phyloP scores from a whole-genome alignment of 2,797 vertebrate species.

The Petrocephalus sullivani region DNA sequence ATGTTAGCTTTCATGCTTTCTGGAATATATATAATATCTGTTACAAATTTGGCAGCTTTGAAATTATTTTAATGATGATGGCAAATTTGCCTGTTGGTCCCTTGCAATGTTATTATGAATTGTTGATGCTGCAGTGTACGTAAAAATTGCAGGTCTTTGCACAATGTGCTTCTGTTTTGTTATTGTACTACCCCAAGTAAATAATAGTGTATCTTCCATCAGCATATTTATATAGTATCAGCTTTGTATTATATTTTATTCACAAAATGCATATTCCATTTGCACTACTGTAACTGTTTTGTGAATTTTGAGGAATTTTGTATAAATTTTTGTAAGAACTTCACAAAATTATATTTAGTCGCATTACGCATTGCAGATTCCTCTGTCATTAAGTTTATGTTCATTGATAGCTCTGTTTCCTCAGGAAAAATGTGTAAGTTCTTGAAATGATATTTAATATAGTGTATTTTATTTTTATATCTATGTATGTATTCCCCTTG shows the following conservation, averaged over 20 bases:
- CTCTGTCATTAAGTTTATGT: conserved; percentile 51
- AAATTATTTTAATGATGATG: conserved; percentile 33
- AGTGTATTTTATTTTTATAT: conserved; percentile 30
- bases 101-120: conserved; percentile 33
- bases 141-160: conserved; percentile 33
- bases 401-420: conserved; percentile 39
- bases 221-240: conserved; percentile 19
- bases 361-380: not conserved
- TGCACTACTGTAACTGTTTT: conserved; percentile 38
- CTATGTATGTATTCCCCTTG: not conserved
- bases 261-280: conserved; percentile 21
- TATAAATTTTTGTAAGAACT: conserved; percentile 19
- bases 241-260: conserved; percentile 11
- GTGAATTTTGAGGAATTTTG: conserved; percentile 19
- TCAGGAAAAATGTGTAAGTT: conserved; percentile 25
- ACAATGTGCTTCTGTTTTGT: conserved; percentile 33
- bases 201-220: conserved; percentile 15
- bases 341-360: conserved; percentile 7
- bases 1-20: conserved; percentile 37
- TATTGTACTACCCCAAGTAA: conserved; percentile 12
- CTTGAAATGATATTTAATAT: conserved; percentile 24
- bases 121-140: conserved; percentile 38
- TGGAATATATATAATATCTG: conserved; percentile 47
- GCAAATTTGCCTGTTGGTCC: conserved; percentile 40
- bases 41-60: conserved; percentile 49